A percentile compares a stretch with the other conserved stretches of the same genome.
Conservation (phyloP, 1,140 invertebrate species). For the Tetragonula clypearis region DNA sequence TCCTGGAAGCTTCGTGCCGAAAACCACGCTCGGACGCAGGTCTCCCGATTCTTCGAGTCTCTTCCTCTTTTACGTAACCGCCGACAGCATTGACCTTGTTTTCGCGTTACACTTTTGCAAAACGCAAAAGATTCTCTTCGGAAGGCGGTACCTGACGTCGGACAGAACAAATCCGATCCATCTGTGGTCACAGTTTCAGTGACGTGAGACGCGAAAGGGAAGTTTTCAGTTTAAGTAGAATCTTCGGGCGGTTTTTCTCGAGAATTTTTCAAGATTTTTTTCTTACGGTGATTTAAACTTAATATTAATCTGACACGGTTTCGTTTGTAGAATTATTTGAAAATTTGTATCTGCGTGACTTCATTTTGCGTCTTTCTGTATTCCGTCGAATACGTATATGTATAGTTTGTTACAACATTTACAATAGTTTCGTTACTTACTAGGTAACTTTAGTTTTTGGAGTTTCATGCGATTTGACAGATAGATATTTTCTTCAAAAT, state of each 20-base stretch:
- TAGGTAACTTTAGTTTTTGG: background rate
- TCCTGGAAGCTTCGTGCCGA: conserved; percentile 36
- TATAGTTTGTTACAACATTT: background rate
- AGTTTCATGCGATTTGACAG: too few species aligned
- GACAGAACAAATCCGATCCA: too few species aligned
- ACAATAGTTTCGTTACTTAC: background rate
- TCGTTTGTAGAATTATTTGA: background rate
- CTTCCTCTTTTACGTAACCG: conserved; percentile 1
- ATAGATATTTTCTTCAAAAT: too few species aligned
- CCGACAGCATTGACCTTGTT: background rate
- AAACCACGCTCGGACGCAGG: conserved; percentile 2
- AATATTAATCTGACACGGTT: too few species aligned
- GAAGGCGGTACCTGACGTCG: background rate
- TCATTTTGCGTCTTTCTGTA: background rate
- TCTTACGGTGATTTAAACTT: too few species aligned
- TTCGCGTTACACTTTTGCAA: background rate
- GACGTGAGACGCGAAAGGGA: background rate
- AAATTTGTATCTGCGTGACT: background rate
- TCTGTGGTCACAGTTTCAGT: background rate
- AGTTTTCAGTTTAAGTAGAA: too few species aligned
- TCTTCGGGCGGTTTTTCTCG: too few species aligned
- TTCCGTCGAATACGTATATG: too few species aligned
- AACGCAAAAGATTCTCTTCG: background rate
- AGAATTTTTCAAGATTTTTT: too few species aligned
- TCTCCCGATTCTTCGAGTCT: background rate